Evolutionary conservation across 2,797 vertebrate species (phyloP), one percentile per base, ranked within the genome.

Genomic region (Crenichthys baileyi): DNA sequence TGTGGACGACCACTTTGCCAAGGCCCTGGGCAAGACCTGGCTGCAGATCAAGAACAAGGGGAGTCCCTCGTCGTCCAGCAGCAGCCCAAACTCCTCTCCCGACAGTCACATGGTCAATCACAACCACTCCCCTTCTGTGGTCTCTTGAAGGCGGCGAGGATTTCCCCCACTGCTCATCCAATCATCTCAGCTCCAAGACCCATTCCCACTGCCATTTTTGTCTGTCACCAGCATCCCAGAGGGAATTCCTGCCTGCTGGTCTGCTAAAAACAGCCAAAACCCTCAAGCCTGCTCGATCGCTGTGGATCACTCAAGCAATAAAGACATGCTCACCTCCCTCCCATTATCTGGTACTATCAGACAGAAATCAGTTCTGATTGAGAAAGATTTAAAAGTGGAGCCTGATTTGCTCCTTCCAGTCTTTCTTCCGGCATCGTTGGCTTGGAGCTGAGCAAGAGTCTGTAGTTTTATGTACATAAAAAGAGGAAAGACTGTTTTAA

Each of bases 1-100:
- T 0, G 98, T 99, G 77, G 98, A 99, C 3, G 98, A 99, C 96
- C 98, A 99, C 95, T 99, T 99, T 41, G 97, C 98, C 96, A 99
- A 99, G 95, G 98, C 98, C 0, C 96, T 99, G 61, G 98, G 98
- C 22, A 98, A 99, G 83, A 98, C 97, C 36, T 99, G 98, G 98
- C 97, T 97, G 70, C 98, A 99, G 96, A 97, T 99, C 81, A 99
- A 99, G 91, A 98, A 97, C 11, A 98, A 93, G 83, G 97, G 98
- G 92, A 96, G 98, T 18, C 96, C 97, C 0, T 97, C 97, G 76
- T 95, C 96, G 0, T 95, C 96, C 20, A 89, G 96, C 0, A 96
- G 97, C 93, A 97, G 97, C 93, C 97, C 97, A 51, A 97, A 97
- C 94, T 96, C 97, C n/a, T 96, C 98, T 77, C 97, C 98, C 7